Conservation (phyloP, 2,888 invertebrate species). For the Hydroisotoma schaefferi region DNA sequence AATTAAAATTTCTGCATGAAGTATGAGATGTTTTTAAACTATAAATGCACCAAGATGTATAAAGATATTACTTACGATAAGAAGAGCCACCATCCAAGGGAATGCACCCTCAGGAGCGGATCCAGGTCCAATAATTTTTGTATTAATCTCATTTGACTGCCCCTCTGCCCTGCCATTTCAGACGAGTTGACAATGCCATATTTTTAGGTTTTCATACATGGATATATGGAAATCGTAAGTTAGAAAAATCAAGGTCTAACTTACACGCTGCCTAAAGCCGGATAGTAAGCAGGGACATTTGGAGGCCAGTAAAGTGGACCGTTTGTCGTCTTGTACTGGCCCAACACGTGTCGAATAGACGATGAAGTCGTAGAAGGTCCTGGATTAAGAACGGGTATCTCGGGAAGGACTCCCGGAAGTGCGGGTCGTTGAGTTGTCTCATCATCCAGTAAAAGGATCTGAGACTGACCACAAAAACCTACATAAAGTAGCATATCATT, state of each 20-base stretch:
- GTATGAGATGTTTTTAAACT: no score
- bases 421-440: conserved; percentile 33
- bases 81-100: conserved; percentile 49
- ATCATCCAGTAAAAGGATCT: conserved; percentile 31
- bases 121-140: conserved; percentile 45
- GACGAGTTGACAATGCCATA: background rate
- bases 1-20: background rate
- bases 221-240: background rate
- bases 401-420: conserved; percentile 35
- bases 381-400: conserved; percentile 27
- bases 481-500: background rate
- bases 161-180: conserved; percentile 23
- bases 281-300: background rate
- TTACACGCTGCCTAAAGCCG: conserved; percentile 7
- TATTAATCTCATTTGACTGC: conserved; percentile 20
- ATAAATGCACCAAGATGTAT: no score
- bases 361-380: conserved; percentile 1
- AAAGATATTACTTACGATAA: conserved; percentile 27
- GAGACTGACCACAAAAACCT: conserved; percentile 34
- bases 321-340: conserved; percentile 7
- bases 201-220: background rate
- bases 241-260: no score
- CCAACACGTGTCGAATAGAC: conserved; percentile 12
- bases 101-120: conserved; percentile 44
- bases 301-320: conserved; percentile 26